These are phyloP conservation scores for Thunnus thynnus DNA, from an alignment of 2,113 vertebrate genomes.

Conservation along the genomic window DNA sequence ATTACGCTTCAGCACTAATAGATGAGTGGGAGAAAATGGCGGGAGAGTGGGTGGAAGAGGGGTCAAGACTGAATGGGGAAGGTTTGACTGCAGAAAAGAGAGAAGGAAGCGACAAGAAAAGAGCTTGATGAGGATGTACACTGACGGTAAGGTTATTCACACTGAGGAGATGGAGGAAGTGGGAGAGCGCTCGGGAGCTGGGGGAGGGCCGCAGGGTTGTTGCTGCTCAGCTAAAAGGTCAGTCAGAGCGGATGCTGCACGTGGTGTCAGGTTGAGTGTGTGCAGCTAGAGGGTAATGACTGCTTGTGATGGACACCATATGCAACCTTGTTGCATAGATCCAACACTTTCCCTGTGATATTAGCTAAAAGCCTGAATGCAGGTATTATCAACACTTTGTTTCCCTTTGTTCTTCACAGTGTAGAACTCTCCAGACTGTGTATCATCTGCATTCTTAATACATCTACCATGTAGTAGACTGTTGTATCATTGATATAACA, in stretches of 20 bases:
- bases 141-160: slow-evolving; percentile 28
- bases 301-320: slow-evolving; percentile 68
- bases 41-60: background rate
- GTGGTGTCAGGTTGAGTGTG: slow-evolving; percentile 48
- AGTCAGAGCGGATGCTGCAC: slow-evolving; percentile 54
- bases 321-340: slow-evolving; percentile 51
- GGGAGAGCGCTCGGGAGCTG: background rate
- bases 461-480: background rate
- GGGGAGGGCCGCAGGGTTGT: slow-evolving; percentile 30
- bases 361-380: slow-evolving; percentile 29
- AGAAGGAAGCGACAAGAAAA: slow-evolving; percentile 4
- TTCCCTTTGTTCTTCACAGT: background rate
- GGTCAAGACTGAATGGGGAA: slow-evolving; percentile 8
- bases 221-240: slow-evolving; percentile 66
- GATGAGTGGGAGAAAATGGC: background rate
- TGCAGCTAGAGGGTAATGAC: slow-evolving; percentile 52
- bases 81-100: slow-evolving; percentile 4
- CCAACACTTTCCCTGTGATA: slow-evolving; percentile 20
- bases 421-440: background rate
- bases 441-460: background rate
- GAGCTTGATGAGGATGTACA: slow-evolving; percentile 29
- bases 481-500: background rate
- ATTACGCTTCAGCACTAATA: background rate
- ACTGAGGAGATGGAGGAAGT: slow-evolving; percentile 22
- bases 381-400: background rate